Evolutionary conservation across 2,888 invertebrate species (phyloP).

Genomic region (Fragum fragum): DNA sequence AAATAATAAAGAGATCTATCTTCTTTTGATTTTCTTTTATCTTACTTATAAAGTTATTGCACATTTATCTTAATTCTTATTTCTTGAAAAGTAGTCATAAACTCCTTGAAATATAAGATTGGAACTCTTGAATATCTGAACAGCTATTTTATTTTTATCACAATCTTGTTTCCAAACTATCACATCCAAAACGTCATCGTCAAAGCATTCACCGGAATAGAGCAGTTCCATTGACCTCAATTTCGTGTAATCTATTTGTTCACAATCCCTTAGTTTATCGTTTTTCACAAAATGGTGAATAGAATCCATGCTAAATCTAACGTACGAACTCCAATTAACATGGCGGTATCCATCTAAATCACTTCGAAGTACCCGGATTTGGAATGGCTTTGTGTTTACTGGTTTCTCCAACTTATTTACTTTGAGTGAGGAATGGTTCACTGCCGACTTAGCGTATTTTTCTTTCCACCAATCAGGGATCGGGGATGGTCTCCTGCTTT

Average conservation of each 20-base stretch:
- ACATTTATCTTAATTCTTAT: too few species aligned
- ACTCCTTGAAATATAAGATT: slow-evolving; percentile 67
- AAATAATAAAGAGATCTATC: too few species aligned
- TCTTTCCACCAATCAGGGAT: slow-evolving; percentile 82
- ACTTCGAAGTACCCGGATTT: slow-evolving; percentile 71
- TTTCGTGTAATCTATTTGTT: slow-evolving; percentile 68
- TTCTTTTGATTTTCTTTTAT: too few species aligned
- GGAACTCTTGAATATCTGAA: slow-evolving; percentile 64
- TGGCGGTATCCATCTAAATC: slow-evolving; percentile 77
- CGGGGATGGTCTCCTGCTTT: slow-evolving; percentile 76
- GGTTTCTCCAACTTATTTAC: slow-evolving; percentile 70
- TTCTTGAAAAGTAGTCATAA: slow-evolving; percentile 47
- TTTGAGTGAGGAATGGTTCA: slow-evolving; percentile 64
- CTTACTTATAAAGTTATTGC: too few species aligned
- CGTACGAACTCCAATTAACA: slow-evolving; percentile 76
- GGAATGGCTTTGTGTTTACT: slow-evolving; percentile 53
- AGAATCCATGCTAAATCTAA: slow-evolving; percentile 72
- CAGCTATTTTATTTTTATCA: slow-evolving; percentile 37
- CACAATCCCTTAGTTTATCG: slow-evolving; percentile 40
- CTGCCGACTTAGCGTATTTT: slow-evolving; percentile 72
- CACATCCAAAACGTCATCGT: slow-evolving; percentile 76
- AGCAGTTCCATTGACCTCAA: slow-evolving; percentile 75
- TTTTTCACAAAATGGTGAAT: slow-evolving; percentile 67
- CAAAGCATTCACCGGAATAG: slow-evolving; percentile 80
- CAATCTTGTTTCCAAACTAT: slow-evolving; percentile 74